A percentile compares a stretch with the other conserved stretches of the same genome.
These are phyloP conservation scores for Gobionotothen gibberifrons DNA, from an alignment of 2,797 vertebrate genomes.

Conservation along the genomic window DNA sequence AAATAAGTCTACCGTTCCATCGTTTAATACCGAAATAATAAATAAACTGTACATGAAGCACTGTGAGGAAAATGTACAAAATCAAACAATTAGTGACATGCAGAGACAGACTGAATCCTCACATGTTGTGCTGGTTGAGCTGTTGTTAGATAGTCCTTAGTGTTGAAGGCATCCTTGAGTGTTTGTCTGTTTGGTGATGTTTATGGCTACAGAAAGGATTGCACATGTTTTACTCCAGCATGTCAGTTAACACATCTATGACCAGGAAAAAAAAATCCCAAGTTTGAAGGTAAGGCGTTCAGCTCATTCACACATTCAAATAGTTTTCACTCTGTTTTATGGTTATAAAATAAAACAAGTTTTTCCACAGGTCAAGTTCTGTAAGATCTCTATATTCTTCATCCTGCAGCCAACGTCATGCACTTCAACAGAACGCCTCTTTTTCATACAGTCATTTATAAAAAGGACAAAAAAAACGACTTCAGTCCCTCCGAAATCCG, in stretches of 20 bases:
- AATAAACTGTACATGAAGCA: constrained; percentile 77
- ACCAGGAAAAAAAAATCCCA: constrained; percentile 39
- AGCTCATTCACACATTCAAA: constrained; percentile 56
- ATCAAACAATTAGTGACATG: constrained; percentile 56
- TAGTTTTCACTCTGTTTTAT: constrained; percentile 46
- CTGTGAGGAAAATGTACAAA: constrained; percentile 73
- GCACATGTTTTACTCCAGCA: constrained; percentile 67
- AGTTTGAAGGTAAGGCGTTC: constrained; percentile 61
- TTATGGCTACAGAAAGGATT: constrained; percentile 64
- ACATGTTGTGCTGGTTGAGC: constrained; percentile 65
- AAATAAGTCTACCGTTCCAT: constrained; percentile 52
- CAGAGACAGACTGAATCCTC: constrained; percentile 47
- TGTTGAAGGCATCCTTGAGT: constrained; percentile 76
- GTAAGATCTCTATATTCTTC: constrained; percentile 36
- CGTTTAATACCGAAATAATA: constrained; percentile 70
- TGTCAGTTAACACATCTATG: constrained; percentile 55
- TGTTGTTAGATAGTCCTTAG: constrained; percentile 71
- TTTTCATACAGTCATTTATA: constrained; percentile 61
- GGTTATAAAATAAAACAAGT: constrained; percentile 46
- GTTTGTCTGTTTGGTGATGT: constrained; percentile 62
- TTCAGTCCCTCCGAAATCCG: constrained; percentile 43
- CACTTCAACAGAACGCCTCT: constrained; percentile 54
- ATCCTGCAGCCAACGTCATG: constrained; percentile 56
- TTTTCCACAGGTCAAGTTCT: constrained; percentile 45
- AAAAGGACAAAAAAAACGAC: constrained; percentile 39